Evolutionary conservation across 1,140 invertebrate genomes (phyloP), one percentile per base, ranked within the genome.

Genomic region (Panagrolaimus sp.): DNA sequence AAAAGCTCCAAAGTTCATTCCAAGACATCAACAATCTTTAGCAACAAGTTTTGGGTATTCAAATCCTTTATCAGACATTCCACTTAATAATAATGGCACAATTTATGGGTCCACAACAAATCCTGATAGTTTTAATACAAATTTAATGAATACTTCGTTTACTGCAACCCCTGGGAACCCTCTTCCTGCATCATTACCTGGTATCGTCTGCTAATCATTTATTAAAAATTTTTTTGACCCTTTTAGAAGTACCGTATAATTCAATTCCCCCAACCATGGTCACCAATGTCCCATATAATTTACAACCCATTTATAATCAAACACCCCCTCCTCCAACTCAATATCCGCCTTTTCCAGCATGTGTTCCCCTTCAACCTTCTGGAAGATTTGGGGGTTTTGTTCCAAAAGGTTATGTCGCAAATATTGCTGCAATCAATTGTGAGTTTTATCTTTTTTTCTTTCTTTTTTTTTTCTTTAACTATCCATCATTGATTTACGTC

Each of bases 381-480:
- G 14, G 63, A 7, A 44, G 32, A 21, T 14, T 44, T 44, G 43
- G 45, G 8, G 45, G 67, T 58, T 65, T 68, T 24, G 67, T 68
- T 15, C 67, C 67, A n/a, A 68, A 68, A 43, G 67, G 67, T 15
- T 68, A 68, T 38, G 26, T 46, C 17, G 67, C 67, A 38, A 68
- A 68, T 58, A 38, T 68, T n/a, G 47, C 67, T 6, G 26, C 67
- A 21, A 38, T 68, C 47, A 68, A 68, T 58, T 58, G 67, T 68
- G 32, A 24, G 67, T 21, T 15, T 26, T 45, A 58, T 32, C n/a
- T 43, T 26, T n/a, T 12, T 43, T 21, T 28, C 10, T 46, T 26
- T 32, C n/a, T 43, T 26, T n/a, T 12, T 43, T 21, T 28, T 52
- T 46, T 26, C 52, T 28, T 28, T 48, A 4, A 3, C 47, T 58